Percentiles rank a stretch among this genome's conserved stretches.
Conservation (phyloP, 64 coral and sea anemone species). For the Astreopora myriophthalma region DNA sequence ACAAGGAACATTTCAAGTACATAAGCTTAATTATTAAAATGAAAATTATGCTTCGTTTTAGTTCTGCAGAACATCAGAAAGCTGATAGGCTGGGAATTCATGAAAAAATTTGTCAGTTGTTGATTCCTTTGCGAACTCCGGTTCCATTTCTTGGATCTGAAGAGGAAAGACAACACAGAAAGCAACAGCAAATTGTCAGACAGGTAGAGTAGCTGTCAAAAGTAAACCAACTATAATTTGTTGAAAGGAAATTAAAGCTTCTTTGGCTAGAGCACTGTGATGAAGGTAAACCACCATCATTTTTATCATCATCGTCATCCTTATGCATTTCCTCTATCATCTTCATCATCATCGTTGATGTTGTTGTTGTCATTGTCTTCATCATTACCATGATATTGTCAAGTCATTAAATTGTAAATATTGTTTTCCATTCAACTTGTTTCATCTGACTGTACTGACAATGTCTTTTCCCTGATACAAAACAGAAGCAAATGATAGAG, state of each 20-base stretch:
- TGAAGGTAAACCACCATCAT: too few species aligned
- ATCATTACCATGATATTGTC: not conserved
- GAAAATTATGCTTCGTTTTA: not conserved
- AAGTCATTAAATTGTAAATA: not conserved
- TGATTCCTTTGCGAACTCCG: slow-evolving; percentile 85
- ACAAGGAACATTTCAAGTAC: too few species aligned
- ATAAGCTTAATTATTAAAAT: too few species aligned
- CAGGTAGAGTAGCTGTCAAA: slow-evolving; percentile 48
- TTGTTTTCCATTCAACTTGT: not conserved
- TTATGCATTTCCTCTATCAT: too few species aligned
- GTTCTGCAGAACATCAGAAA: slow-evolving; percentile 94
- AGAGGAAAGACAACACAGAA: slow-evolving; percentile 95
- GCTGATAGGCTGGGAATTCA: slow-evolving; percentile 99
- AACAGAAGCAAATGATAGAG: slow-evolving; percentile 98
- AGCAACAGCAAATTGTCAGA: slow-evolving; percentile 79
- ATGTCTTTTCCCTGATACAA: not conserved
- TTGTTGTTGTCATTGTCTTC: too few species aligned
- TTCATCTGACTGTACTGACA: not conserved
- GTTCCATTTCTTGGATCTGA: slow-evolving; percentile 96
- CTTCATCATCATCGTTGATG: too few species aligned
- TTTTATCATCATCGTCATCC: too few species aligned
- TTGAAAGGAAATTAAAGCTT: too few species aligned
- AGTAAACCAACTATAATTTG: too few species aligned
- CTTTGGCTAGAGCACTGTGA: too few species aligned
- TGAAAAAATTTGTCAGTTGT: slow-evolving; percentile 95